These are phyloP conservation scores for Cactoblastis cactorum DNA, from an alignment of 2,888 invertebrate genomes.

Conservation along the genomic window DNA sequence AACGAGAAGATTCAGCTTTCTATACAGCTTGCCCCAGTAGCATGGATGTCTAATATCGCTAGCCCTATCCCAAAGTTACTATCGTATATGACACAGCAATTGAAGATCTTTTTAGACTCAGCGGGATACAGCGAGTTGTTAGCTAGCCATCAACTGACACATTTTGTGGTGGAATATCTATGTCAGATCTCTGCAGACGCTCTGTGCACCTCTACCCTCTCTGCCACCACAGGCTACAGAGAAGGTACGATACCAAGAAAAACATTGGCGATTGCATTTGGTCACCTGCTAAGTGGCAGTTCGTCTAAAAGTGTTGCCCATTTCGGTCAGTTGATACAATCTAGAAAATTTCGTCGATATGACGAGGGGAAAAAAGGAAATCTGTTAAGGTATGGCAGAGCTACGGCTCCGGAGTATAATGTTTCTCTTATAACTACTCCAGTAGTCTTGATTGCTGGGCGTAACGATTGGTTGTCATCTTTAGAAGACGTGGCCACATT, in stretches of 20 bases:
- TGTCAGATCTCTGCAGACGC: conserved; percentile 57
- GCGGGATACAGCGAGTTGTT: conserved; percentile 82
- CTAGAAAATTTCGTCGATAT: conserved; percentile 53
- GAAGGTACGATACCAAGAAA: conserved; percentile 68
- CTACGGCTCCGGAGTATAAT: conserved; percentile 56
- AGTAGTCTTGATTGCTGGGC: conserved; percentile 51
- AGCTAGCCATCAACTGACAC: conserved; percentile 70
- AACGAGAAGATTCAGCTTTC: conserved; percentile 77
- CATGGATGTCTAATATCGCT: conserved; percentile 72
- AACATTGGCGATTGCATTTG: conserved; percentile 72
- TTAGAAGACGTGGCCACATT: conserved; percentile 77
- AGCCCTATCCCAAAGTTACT: conserved; percentile 38
- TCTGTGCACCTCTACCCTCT: conserved; percentile 78
- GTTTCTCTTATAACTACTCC: conserved; percentile 51
- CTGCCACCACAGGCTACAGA: conserved; percentile 79
- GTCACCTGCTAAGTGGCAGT: conserved; percentile 75
- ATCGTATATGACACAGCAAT: conserved; percentile 28
- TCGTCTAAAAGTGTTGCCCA: conserved; percentile 69
- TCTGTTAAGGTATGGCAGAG: conserved; percentile 46
- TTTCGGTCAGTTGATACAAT: conserved; percentile 70
- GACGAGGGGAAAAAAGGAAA: conserved; percentile 56
- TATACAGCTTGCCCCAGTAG: conserved; percentile 63
- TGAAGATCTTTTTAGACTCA: conserved; percentile 43
- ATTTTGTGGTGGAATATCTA: conserved; percentile 50
- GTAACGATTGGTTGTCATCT: conserved; percentile 82